Conservation (phyloP, 2,113 vertebrate species). For the Capreolus pygargus region DNA sequence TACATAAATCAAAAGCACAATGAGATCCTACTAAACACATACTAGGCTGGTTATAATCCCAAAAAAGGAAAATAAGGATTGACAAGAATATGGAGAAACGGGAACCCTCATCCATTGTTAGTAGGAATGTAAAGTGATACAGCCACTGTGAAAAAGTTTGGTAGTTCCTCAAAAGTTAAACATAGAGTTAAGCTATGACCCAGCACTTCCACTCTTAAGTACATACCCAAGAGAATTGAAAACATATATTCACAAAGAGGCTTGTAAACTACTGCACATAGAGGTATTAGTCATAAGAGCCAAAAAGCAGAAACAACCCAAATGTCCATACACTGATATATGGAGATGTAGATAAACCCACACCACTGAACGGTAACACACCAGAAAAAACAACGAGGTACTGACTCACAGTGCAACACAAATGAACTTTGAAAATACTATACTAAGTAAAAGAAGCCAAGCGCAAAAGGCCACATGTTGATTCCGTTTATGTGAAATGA, state of each 20-base stretch:
- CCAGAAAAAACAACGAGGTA: background rate
- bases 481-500: background rate
- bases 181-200: background rate
- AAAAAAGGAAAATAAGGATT: background rate
- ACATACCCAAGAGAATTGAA: background rate
- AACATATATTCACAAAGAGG: slow-evolving; percentile 7
- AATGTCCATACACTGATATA: background rate
- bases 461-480: background rate
- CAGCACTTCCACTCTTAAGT: background rate
- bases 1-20: slow-evolving; percentile 15
- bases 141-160: background rate
- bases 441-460: background rate
- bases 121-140: background rate
- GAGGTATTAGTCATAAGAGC: background rate
- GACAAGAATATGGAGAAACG: background rate
- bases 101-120: background rate
- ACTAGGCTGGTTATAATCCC: background rate
- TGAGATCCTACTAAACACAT: background rate
- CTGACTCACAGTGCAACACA: background rate
- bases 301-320: background rate
- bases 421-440: background rate
- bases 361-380: background rate
- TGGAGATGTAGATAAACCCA: background rate
- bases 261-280: background rate
- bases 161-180: slow-evolving; percentile 39